phyloP scores from a whole-genome alignment of 2,888 invertebrate genomes.

The Coelogynopora nodosa region DNA sequence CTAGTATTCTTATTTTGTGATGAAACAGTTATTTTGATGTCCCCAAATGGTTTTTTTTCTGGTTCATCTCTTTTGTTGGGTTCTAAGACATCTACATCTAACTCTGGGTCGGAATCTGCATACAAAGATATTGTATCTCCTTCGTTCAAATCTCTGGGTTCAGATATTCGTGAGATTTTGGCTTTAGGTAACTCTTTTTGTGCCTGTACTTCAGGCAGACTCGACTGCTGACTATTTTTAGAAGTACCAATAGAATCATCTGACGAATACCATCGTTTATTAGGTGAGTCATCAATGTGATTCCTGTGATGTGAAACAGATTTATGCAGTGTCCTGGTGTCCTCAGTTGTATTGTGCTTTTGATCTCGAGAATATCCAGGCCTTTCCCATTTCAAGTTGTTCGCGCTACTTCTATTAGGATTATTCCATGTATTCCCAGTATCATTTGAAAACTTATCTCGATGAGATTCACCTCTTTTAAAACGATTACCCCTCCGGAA shows the following conservation, averaged over 20 bases:
- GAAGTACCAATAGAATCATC: background rate
- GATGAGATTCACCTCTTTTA: background rate
- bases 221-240: background rate
- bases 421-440: background rate
- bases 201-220: background rate
- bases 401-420: background rate
- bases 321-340: background rate
- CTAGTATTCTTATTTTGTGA: background rate
- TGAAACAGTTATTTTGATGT: background rate
- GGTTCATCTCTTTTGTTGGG: background rate
- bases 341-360: background rate
- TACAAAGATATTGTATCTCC: slow-evolving; percentile 4
- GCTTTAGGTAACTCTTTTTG: background rate
- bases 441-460: background rate
- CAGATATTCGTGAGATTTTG: background rate
- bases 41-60: background rate
- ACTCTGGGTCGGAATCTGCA: background rate
- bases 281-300: background rate
- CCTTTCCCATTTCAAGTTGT: too few relatives aligned
- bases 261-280: background rate
- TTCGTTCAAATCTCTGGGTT: background rate
- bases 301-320: background rate
- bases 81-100: background rate
- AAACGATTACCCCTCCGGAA: background rate
- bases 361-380: background rate